Evolutionary conservation across 2,113 vertebrate species (phyloP).

Genomic region (Piprites chloris): DNA sequence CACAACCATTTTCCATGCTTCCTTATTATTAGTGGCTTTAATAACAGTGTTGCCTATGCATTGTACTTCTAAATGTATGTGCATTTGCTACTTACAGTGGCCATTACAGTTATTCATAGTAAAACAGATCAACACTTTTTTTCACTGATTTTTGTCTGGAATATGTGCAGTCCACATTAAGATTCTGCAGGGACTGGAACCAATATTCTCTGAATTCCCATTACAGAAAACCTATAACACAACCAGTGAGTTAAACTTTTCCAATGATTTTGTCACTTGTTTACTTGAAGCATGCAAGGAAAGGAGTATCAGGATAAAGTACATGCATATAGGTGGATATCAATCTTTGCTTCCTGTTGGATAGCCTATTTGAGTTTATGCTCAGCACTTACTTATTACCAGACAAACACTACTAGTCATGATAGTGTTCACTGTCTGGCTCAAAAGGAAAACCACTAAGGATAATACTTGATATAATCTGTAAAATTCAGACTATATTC

Average conservation of each 20-base stretch:
- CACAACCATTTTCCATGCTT: neutral
- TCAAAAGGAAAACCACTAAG: neutral
- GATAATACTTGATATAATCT: neutral
- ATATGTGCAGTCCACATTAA: neutral
- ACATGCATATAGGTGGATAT: neutral
- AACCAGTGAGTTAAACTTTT: neutral
- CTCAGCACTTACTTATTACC: neutral
- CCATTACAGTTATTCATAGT: neutral
- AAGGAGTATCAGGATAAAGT: neutral
- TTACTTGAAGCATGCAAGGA: neutral
- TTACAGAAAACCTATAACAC: neutral
- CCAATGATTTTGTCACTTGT: neutral
- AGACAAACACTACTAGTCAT: neutral
- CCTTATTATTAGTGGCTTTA: neutral
- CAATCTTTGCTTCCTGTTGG: neutral
- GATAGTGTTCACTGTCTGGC: neutral
- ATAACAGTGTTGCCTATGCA: neutral
- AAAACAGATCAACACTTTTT: neutral
- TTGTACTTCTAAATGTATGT: neutral
- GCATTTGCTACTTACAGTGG: neutral
- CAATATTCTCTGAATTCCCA: neutral
- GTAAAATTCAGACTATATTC: neutral
- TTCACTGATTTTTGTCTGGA: neutral
- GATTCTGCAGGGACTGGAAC: neutral
- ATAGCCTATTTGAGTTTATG: neutral